A percentile compares a stretch with the other conserved stretches of the same genome.
Evolutionary conservation across 1,140 invertebrate genomes (phyloP).

Genomic region (Pogonognathellus flavescens): DNA sequence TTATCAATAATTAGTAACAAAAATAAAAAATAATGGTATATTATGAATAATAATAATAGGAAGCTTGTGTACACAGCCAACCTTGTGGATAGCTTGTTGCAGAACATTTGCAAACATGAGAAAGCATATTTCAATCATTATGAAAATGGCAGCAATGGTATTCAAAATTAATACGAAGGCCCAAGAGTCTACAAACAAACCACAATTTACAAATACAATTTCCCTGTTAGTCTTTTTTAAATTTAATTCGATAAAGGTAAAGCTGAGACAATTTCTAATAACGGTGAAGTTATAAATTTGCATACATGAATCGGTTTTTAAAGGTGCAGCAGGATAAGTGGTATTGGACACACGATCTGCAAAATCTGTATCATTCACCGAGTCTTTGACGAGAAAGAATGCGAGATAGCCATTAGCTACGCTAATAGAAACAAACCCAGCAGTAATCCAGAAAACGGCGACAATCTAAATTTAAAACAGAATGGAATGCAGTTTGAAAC

Average conservation of each 20-base stretch:
- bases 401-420: not conserved
- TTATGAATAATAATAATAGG: no score
- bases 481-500: not conserved
- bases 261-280: no score
- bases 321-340: not conserved
- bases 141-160: not conserved
- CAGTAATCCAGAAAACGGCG: not conserved
- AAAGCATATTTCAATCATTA: constrained; percentile 9
- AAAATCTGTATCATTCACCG: not conserved
- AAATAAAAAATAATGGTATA: not conserved
- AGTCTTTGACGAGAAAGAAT: not conserved
- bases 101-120: not conserved
- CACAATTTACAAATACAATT: no score
- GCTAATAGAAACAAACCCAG: not conserved
- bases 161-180: not conserved
- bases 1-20: no score
- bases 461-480: not conserved
- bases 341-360: not conserved
- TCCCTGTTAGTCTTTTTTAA: no score
- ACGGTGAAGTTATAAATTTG: not conserved
- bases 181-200: not conserved
- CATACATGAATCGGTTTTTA: not conserved
- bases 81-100: not conserved
- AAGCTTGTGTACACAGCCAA: not conserved
- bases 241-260: no score